A percentile compares a stretch with the other conserved stretches of the same genome.
Evolutionary conservation across 1,140 invertebrate species (phyloP).

Genomic region (Thaumatotibia leucotreta): DNA sequence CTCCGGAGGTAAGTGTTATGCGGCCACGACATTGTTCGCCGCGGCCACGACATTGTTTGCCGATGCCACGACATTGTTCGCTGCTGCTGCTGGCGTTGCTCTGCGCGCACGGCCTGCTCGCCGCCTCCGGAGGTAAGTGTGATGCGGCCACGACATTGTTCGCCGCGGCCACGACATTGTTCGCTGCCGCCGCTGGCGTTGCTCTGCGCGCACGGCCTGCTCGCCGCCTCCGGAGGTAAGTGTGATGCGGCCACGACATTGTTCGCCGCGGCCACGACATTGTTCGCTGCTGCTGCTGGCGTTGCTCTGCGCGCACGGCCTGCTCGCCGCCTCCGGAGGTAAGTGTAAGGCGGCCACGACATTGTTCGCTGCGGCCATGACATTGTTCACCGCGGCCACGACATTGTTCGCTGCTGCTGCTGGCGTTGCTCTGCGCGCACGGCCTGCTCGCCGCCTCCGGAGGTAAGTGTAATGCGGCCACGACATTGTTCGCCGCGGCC

Average conservation of each 20-base stretch:
- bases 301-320: constrained; percentile 61
- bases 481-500: no score
- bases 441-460: constrained; percentile 58
- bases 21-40: no score
- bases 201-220: constrained; percentile 22
- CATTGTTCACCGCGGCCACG: no score
- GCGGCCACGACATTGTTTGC: constrained; percentile 69
- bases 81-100: constrained; percentile 64
- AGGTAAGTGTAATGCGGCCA: no score
- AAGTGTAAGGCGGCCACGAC: constrained; percentile 53
- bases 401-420: no score
- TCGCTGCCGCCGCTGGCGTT: no score
- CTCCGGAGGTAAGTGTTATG: constrained; percentile 61
- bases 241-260: no score
- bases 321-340: constrained; percentile 23
- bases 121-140: no score
- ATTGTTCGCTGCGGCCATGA: constrained; percentile 62
- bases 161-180: no score
- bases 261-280: no score
- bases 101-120: constrained; percentile 53
- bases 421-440: constrained; percentile 11
- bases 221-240: constrained; percentile 65
- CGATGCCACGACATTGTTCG: no score
- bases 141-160: constrained; percentile 57
- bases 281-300: constrained; percentile 65